Evolutionary conservation across 2,113 vertebrate genomes (phyloP).

Genomic region (Alaudala cheleensis): DNA sequence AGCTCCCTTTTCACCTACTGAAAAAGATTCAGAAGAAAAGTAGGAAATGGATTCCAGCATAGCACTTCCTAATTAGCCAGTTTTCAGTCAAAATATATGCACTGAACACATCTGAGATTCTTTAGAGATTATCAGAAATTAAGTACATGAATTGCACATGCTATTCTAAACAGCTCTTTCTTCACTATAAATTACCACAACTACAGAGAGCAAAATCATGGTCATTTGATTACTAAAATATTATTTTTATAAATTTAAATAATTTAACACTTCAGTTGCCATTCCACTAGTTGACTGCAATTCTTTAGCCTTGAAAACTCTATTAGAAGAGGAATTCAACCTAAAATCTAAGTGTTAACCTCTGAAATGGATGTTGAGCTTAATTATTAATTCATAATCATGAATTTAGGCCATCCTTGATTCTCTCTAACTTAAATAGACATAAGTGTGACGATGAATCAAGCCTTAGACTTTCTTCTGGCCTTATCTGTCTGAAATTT

Average conservation of each 20-base stretch:
- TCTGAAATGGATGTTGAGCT: neutral
- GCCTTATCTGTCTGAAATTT: neutral
- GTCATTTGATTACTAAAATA: neutral
- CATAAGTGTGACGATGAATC: rapidly evolving
- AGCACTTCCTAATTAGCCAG: neutral
- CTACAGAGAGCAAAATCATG: neutral
- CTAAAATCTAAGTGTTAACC: neutral
- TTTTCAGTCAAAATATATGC: neutral
- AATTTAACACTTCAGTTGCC: neutral
- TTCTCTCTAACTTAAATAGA: neutral
- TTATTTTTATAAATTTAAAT: neutral
- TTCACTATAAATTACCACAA: neutral
- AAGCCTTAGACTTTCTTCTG: neutral
- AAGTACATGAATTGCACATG: neutral
- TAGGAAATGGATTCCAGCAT: neutral
- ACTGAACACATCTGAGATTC: neutral
- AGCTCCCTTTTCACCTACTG: neutral
- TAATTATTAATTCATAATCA: neutral
- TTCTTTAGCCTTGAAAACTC: neutral
- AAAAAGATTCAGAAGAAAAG: neutral
- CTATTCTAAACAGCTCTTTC: neutral
- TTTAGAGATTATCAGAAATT: neutral
- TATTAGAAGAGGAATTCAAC: neutral
- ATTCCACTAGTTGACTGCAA: neutral
- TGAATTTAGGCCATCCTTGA: neutral